Evolutionary conservation across 2,888 invertebrate species (phyloP).

Genomic region (Herminia tarsipennalis): DNA sequence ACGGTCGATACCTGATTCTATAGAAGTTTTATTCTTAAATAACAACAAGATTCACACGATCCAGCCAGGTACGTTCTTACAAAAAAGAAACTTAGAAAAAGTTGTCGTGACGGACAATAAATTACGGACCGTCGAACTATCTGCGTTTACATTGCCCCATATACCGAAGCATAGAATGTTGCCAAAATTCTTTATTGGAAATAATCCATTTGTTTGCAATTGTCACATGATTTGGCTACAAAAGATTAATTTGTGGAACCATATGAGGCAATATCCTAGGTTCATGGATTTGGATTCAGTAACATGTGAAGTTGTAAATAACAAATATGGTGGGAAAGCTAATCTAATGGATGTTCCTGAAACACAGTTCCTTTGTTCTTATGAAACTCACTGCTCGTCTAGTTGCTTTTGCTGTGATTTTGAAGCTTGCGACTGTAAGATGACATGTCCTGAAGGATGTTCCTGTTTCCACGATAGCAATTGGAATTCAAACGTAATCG

Average conservation of each 20-base stretch:
- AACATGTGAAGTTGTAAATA: slow-evolving; percentile 90
- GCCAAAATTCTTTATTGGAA: slow-evolving; percentile 92
- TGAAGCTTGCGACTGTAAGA: slow-evolving; percentile 95
- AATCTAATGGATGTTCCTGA: slow-evolving; percentile 89
- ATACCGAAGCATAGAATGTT: slow-evolving; percentile 88
- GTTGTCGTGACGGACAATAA: slow-evolving; percentile 92
- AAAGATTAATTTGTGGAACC: slow-evolving; percentile 90
- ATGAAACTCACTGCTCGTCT: slow-evolving; percentile 93
- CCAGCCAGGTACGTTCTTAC: slow-evolving; percentile 89
- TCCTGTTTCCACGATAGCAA: slow-evolving; percentile 94
- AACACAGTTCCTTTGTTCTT: slow-evolving; percentile 92
- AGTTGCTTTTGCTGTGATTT: slow-evolving; percentile 95
- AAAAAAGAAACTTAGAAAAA: slow-evolving; percentile 90
- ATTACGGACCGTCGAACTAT: slow-evolving; percentile 89
- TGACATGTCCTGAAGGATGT: slow-evolving; percentile 94
- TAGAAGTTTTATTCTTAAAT: slow-evolving; percentile 90
- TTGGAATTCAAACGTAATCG: slow-evolving; percentile 93
- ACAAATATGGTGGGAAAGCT: slow-evolving; percentile 87
- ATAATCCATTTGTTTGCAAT: slow-evolving; percentile 94
- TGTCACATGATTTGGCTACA: slow-evolving; percentile 95
- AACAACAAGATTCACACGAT: slow-evolving; percentile 91
- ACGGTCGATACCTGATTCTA: slow-evolving; percentile 90
- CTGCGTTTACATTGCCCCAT: slow-evolving; percentile 89
- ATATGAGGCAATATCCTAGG: slow-evolving; percentile 90
- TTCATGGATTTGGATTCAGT: slow-evolving; percentile 92